These are phyloP conservation scores for Himalopsyche phryganea DNA, from an alignment of 1,140 invertebrate genomes.

Conservation along the genomic window DNA sequence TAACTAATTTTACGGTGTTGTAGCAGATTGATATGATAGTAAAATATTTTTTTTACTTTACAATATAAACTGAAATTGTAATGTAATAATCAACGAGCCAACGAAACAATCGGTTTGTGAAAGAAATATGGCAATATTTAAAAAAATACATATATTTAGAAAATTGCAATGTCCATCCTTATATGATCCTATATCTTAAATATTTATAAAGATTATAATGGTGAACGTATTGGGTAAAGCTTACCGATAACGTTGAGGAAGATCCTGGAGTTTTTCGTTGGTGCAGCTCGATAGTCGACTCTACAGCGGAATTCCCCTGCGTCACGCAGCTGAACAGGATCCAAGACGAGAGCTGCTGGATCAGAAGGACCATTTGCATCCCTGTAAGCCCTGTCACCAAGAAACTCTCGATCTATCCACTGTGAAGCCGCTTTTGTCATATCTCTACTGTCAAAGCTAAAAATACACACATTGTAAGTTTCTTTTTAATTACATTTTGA, in stretches of 20 bases:
- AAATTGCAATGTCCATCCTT: too few species aligned
- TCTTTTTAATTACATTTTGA: background rate
- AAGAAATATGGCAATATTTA: too few species aligned
- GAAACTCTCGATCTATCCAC: slow-evolving; percentile 64
- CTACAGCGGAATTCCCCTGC: slow-evolving; percentile 73
- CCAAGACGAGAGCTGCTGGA: slow-evolving; percentile 60
- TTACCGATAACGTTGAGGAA: slow-evolving; percentile 77
- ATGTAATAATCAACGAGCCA: too few species aligned
- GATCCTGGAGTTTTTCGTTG: slow-evolving; percentile 75
- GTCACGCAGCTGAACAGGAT: slow-evolving; percentile 67
- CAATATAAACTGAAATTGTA: too few species aligned
- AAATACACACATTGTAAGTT: background rate
- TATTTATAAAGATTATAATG: too few species aligned
- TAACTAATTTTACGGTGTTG: too few species aligned
- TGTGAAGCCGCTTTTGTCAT: slow-evolving; percentile 67
- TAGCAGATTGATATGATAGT: too few species aligned
- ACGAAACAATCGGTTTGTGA: too few species aligned
- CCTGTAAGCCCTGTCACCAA: slow-evolving; percentile 57
- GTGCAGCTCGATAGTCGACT: slow-evolving; percentile 78
- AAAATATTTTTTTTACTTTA: too few species aligned
- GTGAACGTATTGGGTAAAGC: too few species aligned
- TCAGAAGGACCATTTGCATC: slow-evolving; percentile 67
- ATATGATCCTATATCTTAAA: too few species aligned
- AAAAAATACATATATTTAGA: too few species aligned
- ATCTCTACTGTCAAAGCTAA: slow-evolving; percentile 74